Conservation (phyloP, 2,888 invertebrate species). For the Caenorhabditis becei region DNA sequence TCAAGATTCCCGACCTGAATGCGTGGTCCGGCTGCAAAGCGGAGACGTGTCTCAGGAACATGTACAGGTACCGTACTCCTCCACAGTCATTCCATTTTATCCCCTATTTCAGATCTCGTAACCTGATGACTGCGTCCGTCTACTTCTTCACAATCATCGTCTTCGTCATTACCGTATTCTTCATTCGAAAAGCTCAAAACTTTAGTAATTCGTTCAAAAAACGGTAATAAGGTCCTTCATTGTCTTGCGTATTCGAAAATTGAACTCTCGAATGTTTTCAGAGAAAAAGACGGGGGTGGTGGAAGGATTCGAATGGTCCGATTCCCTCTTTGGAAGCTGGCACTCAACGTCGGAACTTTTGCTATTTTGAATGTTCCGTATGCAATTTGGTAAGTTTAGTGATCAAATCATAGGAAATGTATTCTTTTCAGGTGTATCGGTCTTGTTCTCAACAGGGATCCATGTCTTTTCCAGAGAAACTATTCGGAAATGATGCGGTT, state of each 20-base stretch:
- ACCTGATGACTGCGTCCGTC: too few species aligned
- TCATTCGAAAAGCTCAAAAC: constrained; percentile 70
- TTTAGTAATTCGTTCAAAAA: constrained; percentile 74
- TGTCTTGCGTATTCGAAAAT: neutral
- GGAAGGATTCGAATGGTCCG: constrained; percentile 66
- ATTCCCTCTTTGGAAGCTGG: constrained; percentile 80
- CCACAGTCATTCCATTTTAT: too few species aligned
- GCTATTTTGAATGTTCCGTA: constrained; percentile 77
- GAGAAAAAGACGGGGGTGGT: constrained; percentile 53
- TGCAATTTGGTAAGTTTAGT: constrained; percentile 77
- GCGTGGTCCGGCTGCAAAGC: constrained; percentile 77
- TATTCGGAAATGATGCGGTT: constrained; percentile 74
- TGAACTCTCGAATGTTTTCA: constrained; percentile 14
- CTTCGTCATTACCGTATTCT: constrained; percentile 73
- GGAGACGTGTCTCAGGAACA: constrained; percentile 76
- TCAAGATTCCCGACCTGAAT: constrained; percentile 76
- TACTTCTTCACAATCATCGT: constrained; percentile 74
- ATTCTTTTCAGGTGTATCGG: constrained; percentile 75
- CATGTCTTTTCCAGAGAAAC: constrained; percentile 75
- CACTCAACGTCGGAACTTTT: constrained; percentile 78
- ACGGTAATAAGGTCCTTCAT: constrained; percentile 28
- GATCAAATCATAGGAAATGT: too few species aligned
- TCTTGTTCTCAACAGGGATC: constrained; percentile 66
- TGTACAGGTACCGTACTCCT: constrained; percentile 67
- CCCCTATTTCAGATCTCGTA: too few species aligned